phyloP scores from a whole-genome alignment of 2,888 invertebrate genomes.

The Pilophorus perplexus region DNA sequence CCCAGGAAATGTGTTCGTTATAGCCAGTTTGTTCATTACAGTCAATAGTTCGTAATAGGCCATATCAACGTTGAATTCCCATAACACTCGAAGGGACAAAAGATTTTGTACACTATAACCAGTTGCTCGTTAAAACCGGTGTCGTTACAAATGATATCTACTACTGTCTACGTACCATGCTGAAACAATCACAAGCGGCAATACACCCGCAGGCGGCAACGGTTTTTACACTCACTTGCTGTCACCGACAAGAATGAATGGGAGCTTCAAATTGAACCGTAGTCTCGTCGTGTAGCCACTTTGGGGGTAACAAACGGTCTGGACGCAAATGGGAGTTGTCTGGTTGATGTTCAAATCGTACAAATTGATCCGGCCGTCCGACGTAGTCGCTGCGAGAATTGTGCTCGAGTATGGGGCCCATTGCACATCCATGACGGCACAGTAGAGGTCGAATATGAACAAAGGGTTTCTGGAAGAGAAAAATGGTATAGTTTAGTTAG shows the following conservation, averaged over 20 bases:
- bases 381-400: slow-evolving; percentile 88
- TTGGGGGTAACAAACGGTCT: slow-evolving; percentile 81
- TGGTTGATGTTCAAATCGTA: slow-evolving; percentile 90
- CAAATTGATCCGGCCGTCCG: slow-evolving; percentile 79
- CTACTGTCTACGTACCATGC: too few relatives aligned
- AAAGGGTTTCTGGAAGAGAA: slow-evolving; percentile 63
- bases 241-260: slow-evolving; percentile 84
- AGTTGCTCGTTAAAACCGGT: not conserved
- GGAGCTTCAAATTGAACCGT: slow-evolving; percentile 72
- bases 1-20: too few relatives aligned
- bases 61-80: too few relatives aligned
- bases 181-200: too few relatives aligned
- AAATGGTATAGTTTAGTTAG: not conserved
- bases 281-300: slow-evolving; percentile 78
- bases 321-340: slow-evolving; percentile 84
- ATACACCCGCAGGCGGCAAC: too few relatives aligned
- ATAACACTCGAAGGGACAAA: too few relatives aligned
- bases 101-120: too few relatives aligned
- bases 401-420: slow-evolving; percentile 98
- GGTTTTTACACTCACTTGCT: slow-evolving; percentile 38
- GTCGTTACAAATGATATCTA: too few relatives aligned
- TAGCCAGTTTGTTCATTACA: too few relatives aligned
- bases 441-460: slow-evolving; percentile 88
- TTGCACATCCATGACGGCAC: slow-evolving; percentile 89
- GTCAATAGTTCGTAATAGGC: too few relatives aligned